phyloP scores from a whole-genome alignment of 2,797 vertebrate genomes.

The Amblyraja radiata region DNA sequence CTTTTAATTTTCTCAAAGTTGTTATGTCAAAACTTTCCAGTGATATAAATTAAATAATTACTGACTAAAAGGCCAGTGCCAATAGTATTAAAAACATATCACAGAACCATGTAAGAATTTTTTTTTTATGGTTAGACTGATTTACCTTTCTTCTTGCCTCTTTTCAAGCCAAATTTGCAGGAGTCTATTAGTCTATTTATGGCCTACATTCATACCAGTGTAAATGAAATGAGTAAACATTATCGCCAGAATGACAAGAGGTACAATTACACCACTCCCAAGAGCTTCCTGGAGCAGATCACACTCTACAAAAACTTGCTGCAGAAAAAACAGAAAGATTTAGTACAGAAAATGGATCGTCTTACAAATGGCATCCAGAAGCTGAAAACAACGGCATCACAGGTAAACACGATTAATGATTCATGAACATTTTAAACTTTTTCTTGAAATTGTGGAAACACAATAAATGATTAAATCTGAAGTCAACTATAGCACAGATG shows the following conservation, averaged over 20 bases:
- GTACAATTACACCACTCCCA: conserved; percentile 70
- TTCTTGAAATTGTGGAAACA: background rate
- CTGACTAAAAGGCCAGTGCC: background rate
- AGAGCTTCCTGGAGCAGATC: conserved; percentile 78
- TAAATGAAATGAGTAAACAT: conserved; percentile 68
- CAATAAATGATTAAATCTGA: background rate
- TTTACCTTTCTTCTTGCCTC: background rate
- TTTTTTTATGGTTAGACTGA: background rate
- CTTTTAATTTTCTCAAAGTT: background rate
- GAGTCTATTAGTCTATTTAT: conserved; percentile 77
- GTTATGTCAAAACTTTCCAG: background rate
- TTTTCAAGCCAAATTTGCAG: conserved; percentile 67
- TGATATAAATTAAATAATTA: conserved; percentile 6
- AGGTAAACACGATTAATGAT: conserved; percentile 55
- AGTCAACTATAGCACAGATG: background rate
- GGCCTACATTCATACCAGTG: conserved; percentile 68
- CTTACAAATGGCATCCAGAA: conserved; percentile 68
- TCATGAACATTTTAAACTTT: background rate
- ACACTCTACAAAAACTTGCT: conserved; percentile 66
- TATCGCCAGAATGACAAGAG: conserved; percentile 65
- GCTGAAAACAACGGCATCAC: conserved; percentile 64
- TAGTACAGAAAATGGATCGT: conserved; percentile 58
- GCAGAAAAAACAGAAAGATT: conserved; percentile 60
- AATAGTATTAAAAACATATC: background rate
- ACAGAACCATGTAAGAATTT: background rate